Evolutionary conservation across 2,113 vertebrate genomes (phyloP), one percentile per base, ranked within the genome.

Genomic region (Sander vitreus): DNA sequence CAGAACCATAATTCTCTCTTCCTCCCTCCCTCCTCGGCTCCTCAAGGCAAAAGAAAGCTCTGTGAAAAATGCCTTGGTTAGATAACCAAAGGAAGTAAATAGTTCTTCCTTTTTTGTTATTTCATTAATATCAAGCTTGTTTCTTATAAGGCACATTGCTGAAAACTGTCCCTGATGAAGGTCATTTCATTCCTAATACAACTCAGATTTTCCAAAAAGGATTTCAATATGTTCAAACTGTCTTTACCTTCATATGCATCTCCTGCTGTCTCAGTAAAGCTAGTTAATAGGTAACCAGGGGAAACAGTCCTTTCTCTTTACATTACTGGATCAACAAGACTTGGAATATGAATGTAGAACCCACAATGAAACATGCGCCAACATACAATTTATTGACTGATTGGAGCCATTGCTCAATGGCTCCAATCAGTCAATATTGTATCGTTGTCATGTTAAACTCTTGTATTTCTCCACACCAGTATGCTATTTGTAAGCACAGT

Each of bases 1-100:
- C 85, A 90, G 87, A 94, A 91, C 81, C 91, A 87, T 65, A 84
- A 85, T 77, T 84, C 74, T 65, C 50, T 72, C 45, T 70, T 58
- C 12, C n/a, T 74, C n/a, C 27, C 50, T 60, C 23, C 43, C 25
- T 82, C 64, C 21, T 0, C 30, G 14, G 9, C 59, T 74, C 18
- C 58, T 66, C 33, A 0, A 50, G 48, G 55, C 59, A 51, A 72
- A 82, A 21, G 30, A 57, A 39, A 69, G 39, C 3, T 36, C 1
- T 11, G 6, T 9, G 1, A 13, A 62, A 81, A 66, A 72, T 12
- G 0, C 64, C 73, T 16, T 36, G 9, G 66, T 80, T 10, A 47
- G 59, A 60, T 33, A 51, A 8, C 39, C 10, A 73, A 69, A 81
- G 58, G 53, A 83, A 75, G 53, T 73, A 71, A 75, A 51, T 10